A percentile compares a stretch with the other conserved stretches of the same genome.
Conservation (phyloP, 2,113 vertebrate species). For the Albula glossodonta region DNA sequence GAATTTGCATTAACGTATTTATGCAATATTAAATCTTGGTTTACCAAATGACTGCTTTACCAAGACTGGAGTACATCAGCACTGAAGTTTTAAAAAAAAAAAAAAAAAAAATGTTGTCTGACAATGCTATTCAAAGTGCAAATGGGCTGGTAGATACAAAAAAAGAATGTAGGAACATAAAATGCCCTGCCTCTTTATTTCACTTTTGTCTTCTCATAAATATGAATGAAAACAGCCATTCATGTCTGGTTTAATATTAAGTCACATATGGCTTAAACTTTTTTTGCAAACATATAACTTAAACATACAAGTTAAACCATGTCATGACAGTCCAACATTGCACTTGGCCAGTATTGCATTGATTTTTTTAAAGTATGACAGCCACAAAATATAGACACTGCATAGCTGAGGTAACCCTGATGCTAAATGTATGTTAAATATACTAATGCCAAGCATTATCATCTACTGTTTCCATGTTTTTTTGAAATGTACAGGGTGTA, state of each 20-base stretch:
- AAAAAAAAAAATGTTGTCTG: background rate
- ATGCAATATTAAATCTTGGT: background rate
- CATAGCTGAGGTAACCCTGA: background rate
- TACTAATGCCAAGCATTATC: background rate
- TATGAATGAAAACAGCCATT: background rate
- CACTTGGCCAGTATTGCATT: background rate
- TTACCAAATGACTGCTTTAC: background rate
- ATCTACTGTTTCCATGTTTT: too few species aligned
- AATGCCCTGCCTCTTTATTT: too few species aligned
- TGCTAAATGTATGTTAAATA: background rate
- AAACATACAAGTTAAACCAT: background rate
- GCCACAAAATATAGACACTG: background rate
- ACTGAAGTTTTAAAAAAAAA: background rate
- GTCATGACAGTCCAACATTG: background rate
- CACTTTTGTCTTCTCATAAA: too few species aligned
- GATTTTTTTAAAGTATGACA: background rate
- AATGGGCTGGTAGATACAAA: too few species aligned
- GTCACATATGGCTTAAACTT: background rate
- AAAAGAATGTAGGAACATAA: too few species aligned
- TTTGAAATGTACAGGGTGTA: too few species aligned
- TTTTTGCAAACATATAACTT: background rate
- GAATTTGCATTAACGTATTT: background rate
- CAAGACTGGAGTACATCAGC: background rate
- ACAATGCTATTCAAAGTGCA: too few species aligned
- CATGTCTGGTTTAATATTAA: background rate